Evolutionary conservation across 1,140 invertebrate species (phyloP).

Genomic region (Heliothis virescens): DNA sequence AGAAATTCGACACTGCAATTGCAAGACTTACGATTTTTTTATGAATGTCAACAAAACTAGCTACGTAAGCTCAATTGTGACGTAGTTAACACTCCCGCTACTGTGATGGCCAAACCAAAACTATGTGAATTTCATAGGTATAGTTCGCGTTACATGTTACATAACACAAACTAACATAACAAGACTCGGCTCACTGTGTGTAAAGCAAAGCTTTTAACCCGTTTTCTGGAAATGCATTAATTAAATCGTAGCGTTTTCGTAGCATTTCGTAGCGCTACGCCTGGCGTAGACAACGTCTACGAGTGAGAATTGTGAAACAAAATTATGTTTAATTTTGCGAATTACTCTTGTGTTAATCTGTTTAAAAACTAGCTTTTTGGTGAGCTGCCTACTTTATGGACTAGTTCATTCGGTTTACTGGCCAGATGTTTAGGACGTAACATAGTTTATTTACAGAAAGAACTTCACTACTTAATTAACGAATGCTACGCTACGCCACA

Average conservation of each 20-base stretch:
- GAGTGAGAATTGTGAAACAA: conserved; percentile 42
- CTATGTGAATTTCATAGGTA: background rate
- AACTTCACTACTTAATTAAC: background rate
- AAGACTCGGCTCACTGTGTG: conserved; percentile 43
- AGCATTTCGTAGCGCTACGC: conserved; percentile 38
- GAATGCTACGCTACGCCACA: too few relatives aligned
- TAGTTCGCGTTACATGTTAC: conserved; percentile 14
- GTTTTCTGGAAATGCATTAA: conserved; percentile 52
- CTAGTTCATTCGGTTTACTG: background rate
- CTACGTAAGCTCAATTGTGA: too few relatives aligned
- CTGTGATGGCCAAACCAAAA: too few relatives aligned
- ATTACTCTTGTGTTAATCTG: conserved; percentile 45
- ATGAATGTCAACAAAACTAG: too few relatives aligned
- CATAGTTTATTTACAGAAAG: conserved; percentile 1
- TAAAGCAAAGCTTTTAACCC: conserved; percentile 49
- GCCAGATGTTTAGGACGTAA: conserved; percentile 4
- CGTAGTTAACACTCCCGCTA: too few relatives aligned
- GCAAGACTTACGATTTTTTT: too few relatives aligned
- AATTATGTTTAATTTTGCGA: conserved; percentile 42
- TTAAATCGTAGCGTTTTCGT: conserved; percentile 53
- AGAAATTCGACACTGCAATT: too few relatives aligned
- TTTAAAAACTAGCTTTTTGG: conserved; percentile 22
- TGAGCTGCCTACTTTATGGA: background rate
- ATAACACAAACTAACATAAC: conserved; percentile 39
- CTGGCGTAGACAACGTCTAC: conserved; percentile 51